Evolutionary conservation across 2,113 vertebrate genomes (phyloP), one percentile per base, ranked within the genome.

Genomic region (Malurus alboscapulatus): DNA sequence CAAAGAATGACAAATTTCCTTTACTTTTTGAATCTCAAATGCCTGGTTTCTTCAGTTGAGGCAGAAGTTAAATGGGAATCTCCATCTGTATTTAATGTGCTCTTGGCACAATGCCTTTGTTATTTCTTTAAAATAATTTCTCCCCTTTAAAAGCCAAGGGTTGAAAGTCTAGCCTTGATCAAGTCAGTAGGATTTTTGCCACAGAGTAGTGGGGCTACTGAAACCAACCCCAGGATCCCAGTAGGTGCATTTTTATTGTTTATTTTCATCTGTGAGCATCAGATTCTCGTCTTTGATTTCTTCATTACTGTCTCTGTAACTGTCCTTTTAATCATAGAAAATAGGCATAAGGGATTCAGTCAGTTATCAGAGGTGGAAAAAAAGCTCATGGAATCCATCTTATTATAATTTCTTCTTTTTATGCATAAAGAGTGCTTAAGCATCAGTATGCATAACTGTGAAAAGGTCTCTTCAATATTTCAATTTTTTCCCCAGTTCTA

Each of bases 51-150:
- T 94, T 18, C 57, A 90, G 51, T 79, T 78, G 79, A 59, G 84
- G 81, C 53, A 86, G 27, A 80, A 86, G 32, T 81, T 84, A 82
- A 69, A 85, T 71, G 83, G 83, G 58, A 90, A 95, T 95, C 67
- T 19, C 72, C 87, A 89, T 91, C 88, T 96, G 77, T 79, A 82
- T 63, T 79, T 85, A 84, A 84, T 92, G 53, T 92, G 59, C 19
- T 67, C 22, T 71, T 92, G 92, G 68, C 82, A 86, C 4, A 69
- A 76, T 53, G 65, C 65, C 80, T 54, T 19, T 62, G 24, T 76
- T 92, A 85, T 92, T 96, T 84, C 66, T 81, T 86, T 81, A 86
- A 87, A 71, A 91, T 89, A 62, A 69, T 95, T 89, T 88, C 32
- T 84, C n/a, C 68, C 7, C 81, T 94, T 94, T 84, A 84, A 90